Conservation (phyloP, 2,888 invertebrate species). For the Lithosia quadra region DNA sequence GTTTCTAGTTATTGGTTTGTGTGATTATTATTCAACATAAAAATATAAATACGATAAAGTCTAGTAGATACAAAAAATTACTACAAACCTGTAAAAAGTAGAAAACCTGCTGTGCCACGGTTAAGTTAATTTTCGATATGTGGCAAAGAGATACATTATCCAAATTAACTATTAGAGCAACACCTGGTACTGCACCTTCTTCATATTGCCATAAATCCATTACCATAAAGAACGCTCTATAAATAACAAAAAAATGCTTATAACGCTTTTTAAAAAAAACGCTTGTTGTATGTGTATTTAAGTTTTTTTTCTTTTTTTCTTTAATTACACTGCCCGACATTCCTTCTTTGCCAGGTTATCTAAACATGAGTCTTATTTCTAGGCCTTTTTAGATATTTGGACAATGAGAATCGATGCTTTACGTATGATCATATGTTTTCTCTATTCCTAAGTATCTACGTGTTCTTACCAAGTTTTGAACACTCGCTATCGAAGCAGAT, state of each 20-base stretch:
- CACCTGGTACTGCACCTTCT: conserved; percentile 87
- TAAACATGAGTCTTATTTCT: too few species aligned
- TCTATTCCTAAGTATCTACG: too few species aligned
- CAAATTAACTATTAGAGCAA: conserved; percentile 89
- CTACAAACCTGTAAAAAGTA: conserved; percentile 87
- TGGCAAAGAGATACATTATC: conserved; percentile 89
- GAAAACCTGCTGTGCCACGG: conserved; percentile 90
- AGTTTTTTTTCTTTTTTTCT: too few species aligned
- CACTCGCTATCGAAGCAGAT: too few species aligned
- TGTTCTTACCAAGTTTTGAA: too few species aligned
- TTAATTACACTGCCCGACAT: too few species aligned
- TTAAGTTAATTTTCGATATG: conserved; percentile 87
- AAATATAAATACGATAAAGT: not conserved
- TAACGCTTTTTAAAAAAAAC: not conserved
- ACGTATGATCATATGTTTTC: too few species aligned
- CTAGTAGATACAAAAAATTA: not conserved
- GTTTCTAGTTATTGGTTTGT: too few species aligned
- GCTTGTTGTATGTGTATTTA: not conserved
- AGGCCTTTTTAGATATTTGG: too few species aligned
- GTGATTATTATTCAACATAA: not conserved
- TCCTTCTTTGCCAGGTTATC: too few species aligned
- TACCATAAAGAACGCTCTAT: conserved; percentile 71
- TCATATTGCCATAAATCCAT: conserved; percentile 77
- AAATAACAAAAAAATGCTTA: conserved; percentile 16
- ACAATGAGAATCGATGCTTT: too few species aligned